These are phyloP conservation scores for Equus przewalskii DNA, from an alignment of 2,113 vertebrate genomes.

Conservation along the genomic window DNA sequence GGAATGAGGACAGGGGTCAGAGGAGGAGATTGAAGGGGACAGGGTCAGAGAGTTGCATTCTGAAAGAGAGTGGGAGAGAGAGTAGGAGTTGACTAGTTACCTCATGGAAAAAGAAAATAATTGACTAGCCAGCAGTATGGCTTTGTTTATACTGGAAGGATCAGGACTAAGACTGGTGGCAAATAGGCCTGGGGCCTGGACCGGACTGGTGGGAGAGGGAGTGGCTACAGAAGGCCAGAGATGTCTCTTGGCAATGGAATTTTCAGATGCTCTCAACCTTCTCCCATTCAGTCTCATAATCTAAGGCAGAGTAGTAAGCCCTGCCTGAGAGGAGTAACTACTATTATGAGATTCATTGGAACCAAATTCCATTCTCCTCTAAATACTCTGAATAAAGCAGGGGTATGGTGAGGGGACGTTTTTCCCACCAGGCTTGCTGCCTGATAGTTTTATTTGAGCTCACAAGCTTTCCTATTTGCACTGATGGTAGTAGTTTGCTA, in stretches of 20 bases:
- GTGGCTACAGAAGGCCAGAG: neutral
- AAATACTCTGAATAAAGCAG: neutral
- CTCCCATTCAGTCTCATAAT: neutral
- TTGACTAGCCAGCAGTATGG: neutral
- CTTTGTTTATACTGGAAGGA: neutral
- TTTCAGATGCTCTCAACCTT: neutral
- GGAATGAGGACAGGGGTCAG: neutral
- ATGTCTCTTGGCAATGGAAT: neutral
- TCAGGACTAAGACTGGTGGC: neutral
- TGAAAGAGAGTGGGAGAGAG: neutral
- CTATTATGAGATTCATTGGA: neutral
- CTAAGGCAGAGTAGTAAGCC: neutral
- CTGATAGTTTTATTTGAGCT: conserved; percentile 5
- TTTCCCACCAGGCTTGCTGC: neutral
- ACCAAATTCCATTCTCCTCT: neutral
- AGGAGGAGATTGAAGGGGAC: neutral
- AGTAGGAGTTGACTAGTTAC: neutral
- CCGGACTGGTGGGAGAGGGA: neutral
- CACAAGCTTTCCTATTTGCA: conserved; percentile 9
- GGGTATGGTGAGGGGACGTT: neutral
- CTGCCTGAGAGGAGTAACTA: neutral
- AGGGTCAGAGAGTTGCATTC: neutral
- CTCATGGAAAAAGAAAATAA: neutral
- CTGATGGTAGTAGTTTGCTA: neutral
- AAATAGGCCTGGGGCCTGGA: neutral